Base-by-base conservation (phyloP, 2,888 invertebrate genomes). In the Eupithecia centaureata region DNA sequence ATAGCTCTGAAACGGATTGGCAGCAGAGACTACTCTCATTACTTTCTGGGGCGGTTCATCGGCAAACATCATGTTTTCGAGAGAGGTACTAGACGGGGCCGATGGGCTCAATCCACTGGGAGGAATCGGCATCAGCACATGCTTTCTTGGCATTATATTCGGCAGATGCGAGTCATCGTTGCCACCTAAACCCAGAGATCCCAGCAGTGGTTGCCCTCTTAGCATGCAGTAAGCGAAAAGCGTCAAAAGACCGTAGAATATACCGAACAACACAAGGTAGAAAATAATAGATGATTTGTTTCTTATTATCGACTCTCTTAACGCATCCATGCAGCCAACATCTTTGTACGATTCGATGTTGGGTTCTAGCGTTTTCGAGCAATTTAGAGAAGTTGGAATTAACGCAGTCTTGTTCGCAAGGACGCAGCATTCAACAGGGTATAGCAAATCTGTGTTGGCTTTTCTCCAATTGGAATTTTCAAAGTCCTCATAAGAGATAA, bases 391-490 rank as follows among this genome's bases (percentile, higher is more conserved):
- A 1, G 85, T 68, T 0, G 91, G 89, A 15, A 74, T 62, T 0
- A 89, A 69, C 4, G 73, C 73, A 0, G 84, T 86, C 47, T 72
- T 76, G 61, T 92, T 90, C 10, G 74, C 65, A 10, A 91, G 63
- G 51, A 82, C 81, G 67, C 92, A 93, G 69, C 92, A 93, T 65
- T 91, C 86, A 0, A 87, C 71, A 0, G 92, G 92, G 69, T 88
- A 86, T 1, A 86, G 30, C 74, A 80, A 82, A 13, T 82, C 78
- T 2, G 76, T 65, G 67, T 88, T 85, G 0, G 61, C 35, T 61
- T 76, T 84, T 54, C 83, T 83, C 92, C 92, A 93, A 18, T 81
- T 73, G 0, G 90, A 85, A 4, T 79, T 68, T 0, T 75, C 64
- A 61, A 93, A 93, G 66, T 93, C 92, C 61, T 69, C 79, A 62